Base-by-base conservation (phyloP, 1,140 invertebrate genomes). In the Aphelinus atriplicis region DNA sequence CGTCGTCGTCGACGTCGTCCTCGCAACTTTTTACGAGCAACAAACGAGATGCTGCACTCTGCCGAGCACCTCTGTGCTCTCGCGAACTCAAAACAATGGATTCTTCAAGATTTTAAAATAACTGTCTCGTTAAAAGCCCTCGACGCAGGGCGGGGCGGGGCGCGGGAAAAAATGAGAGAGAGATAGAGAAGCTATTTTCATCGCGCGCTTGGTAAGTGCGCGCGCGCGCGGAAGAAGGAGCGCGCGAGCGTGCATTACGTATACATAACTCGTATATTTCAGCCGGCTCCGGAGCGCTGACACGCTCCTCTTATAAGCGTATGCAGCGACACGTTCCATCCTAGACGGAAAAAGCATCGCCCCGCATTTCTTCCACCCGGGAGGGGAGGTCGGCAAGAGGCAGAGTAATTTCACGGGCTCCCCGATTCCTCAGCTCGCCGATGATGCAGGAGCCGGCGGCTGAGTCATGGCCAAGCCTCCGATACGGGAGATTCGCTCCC, bases 301-400 rank as follows among this genome's bases (percentile, higher is more conserved):
- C 7, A 45, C 4, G 61, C 2, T 65, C 63, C 63, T 65, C 70
- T 78, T 78, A 74, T 81, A 79, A 83, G 78, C 78, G 78, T 81
- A 83, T 81, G 79, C 81, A 79, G 61, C 76, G 78, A 83, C 81
- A 83, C 80, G 81, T 78, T 79, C 58, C 71, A 53, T 69, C 63
- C 75, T 71, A 77, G 68, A 76, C 76, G 61, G n/a, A 9, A 53
- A 53, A 58, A 48, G 47, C 68, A 46, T 55, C 60, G 26, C 53
- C 66, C 61, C 61, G 43, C 47, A 57, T 60, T 60, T 62, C 63
- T 67, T 45, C 26, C 10, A 46, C 9, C 2, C 3, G 10, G 3
- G 6, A 42, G 60, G 45, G 26, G 48, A 46, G 56, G 26, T 26
- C 26, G 26, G 26, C 26, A 26, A 56, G 42, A 2, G 55, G 45